phyloP scores from a whole-genome alignment of 92 coral and sea anemone species.

The Porites lobata region DNA sequence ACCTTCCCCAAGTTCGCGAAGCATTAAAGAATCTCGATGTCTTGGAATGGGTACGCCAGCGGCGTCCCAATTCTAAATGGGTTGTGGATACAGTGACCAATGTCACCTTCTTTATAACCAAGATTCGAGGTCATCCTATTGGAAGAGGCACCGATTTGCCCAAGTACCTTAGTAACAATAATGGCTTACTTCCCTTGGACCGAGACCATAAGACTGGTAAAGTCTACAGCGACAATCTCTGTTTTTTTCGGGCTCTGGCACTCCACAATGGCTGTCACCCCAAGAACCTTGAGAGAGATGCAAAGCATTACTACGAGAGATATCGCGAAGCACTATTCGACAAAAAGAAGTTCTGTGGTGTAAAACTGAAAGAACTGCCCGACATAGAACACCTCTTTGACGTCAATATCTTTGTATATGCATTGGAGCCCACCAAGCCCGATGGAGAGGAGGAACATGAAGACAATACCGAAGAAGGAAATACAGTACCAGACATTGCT shows the following conservation, averaged over 20 bases:
- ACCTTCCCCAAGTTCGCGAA: too few species aligned
- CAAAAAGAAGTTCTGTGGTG: neutral
- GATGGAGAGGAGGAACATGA: neutral
- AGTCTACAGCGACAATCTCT: neutral
- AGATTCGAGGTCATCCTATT: neutral
- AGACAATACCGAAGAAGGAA: neutral
- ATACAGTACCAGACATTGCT: too few species aligned
- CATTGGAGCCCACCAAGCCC: too few species aligned
- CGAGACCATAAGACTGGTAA: neutral
- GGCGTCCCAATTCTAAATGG: neutral
- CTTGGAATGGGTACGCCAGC: neutral
- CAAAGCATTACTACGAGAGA: neutral
- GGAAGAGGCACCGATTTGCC: neutral
- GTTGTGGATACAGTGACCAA: neutral
- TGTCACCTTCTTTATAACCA: neutral
- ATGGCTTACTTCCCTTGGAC: neutral
- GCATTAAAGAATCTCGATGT: too few species aligned
- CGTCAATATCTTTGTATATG: neutral
- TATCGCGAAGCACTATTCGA: neutral
- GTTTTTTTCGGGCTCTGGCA: neutral
- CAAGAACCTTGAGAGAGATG: too few species aligned
- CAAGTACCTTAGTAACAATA: neutral
- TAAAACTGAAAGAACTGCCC: too few species aligned
- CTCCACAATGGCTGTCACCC: neutral
- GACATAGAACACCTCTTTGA: conserved; percentile 12